Percentiles rank a stretch among this genome's conserved stretches.
phyloP scores from a whole-genome alignment of 2,113 vertebrate genomes.

The Dendrocopos noguchii region DNA sequence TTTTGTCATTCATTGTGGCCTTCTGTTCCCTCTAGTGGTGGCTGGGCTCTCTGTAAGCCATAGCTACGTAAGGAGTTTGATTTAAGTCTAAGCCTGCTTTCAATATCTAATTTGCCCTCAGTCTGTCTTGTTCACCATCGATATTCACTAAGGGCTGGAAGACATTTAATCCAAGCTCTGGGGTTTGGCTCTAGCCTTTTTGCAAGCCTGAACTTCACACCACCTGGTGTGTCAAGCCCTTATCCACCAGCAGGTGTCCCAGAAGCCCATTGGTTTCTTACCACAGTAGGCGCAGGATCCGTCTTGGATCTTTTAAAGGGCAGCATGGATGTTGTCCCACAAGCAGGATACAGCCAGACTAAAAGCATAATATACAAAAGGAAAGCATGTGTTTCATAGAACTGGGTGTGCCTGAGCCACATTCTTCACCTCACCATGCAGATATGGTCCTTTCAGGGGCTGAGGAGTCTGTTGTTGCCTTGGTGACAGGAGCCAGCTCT shows the following conservation, averaged over 20 bases:
- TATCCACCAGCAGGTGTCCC: constrained; percentile 23
- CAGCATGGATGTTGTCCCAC: neutral
- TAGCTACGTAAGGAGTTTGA: neutral
- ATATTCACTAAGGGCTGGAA: neutral
- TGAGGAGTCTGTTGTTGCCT: neutral
- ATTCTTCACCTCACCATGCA: neutral
- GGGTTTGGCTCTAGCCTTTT: neutral
- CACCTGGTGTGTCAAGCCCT: neutral
- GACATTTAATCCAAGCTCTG: neutral
- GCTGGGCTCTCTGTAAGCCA: neutral
- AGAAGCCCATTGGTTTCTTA: constrained; percentile 17
- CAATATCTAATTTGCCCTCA: neutral
- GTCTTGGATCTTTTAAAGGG: neutral
- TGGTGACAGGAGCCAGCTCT: neutral
- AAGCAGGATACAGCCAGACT: neutral
- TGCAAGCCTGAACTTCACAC: neutral
- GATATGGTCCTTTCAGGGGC: neutral
- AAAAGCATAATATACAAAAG: neutral
- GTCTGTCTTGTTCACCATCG: neutral
- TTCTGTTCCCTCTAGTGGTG: constrained; percentile 68
- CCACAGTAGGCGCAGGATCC: neutral
- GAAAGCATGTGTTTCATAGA: rapidly evolving
- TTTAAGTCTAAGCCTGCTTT: neutral
- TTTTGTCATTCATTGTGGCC: constrained; percentile 25
- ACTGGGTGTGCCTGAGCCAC: neutral